Percentiles rank a stretch among this genome's conserved stretches.
These are phyloP conservation scores for Plecotus auritus DNA, from an alignment of 2,113 vertebrate species.

Conservation along the genomic window DNA sequence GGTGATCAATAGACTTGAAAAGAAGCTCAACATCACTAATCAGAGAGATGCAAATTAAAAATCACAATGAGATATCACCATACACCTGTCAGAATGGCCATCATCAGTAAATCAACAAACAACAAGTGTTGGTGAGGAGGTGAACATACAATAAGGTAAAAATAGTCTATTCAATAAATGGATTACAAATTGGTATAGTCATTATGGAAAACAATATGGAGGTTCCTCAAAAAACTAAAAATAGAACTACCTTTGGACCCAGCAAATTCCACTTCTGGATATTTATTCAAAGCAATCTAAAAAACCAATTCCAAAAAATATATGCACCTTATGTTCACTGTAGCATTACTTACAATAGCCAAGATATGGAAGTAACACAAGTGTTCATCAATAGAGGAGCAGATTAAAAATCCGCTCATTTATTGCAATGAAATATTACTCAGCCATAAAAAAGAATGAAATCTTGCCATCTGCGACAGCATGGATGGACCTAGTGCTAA, in stretches of 20 bases:
- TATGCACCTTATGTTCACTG: not conserved
- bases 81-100: not conserved
- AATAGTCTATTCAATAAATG: no score
- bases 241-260: not conserved
- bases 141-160: no score
- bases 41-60: not conserved
- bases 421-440: not conserved
- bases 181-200: not conserved
- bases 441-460: not conserved
- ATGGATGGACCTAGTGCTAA: not conserved
- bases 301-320: not conserved
- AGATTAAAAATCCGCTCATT: not conserved
- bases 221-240: not conserved
- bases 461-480: not conserved
- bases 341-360: not conserved
- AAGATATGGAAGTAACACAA: not conserved
- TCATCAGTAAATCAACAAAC: not conserved
- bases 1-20: not conserved
- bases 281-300: not conserved
- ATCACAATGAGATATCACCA: not conserved
- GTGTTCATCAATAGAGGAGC: not conserved
- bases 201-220: not conserved
- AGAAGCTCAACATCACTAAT: not conserved
- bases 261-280: not conserved
- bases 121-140: not conserved